Evolutionary conservation across 2,888 invertebrate species (phyloP), one percentile per base, ranked within the genome.

Genomic region (Apoderus coryli): DNA sequence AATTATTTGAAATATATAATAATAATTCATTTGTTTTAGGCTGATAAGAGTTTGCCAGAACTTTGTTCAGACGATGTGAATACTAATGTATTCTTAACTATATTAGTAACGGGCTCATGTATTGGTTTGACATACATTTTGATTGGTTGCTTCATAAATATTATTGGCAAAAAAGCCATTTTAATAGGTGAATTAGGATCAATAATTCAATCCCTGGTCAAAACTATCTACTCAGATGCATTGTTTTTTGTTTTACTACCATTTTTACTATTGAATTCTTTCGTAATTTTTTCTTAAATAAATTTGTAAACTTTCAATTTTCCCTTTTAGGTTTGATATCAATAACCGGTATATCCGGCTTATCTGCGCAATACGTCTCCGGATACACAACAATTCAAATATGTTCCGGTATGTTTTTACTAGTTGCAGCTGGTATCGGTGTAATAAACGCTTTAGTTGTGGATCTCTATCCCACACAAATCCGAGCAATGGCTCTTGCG

Each of bases 101-200:
- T 60, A 22, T 33, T 50, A 3, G 47, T 56, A 10, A 57, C 52
- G 10, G 37, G 44, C 9, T 40, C 44, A 5, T 50, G 52, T 23
- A 37, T 37, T 10, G 52, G 48, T 4, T 11, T 47, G 3, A 43
- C 50, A 4, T 59, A 57, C 37, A 42, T 57, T 14, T 29, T 49
- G 10, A 50, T 53, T 10, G 59, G 57, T 4, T 34, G 44, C 14
- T 30, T 58, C 4, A 57, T 72, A 11, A 63, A 65, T 37, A 37
- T 50, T 1, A 42, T 61, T 1, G 74, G 75, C 13, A 73, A 75
- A 49, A 69, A 69, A 48, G 52, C 44, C 12, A 33, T 57, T 2
- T 35, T 57, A 10, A 33, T 52, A 15, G 39, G 39, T 14, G 33
- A 31, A 30, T n/a, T n/a, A n/a, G n/a, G n/a, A n/a, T n/a, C n/a